Percentiles rank a stretch among this genome's conserved stretches.
Evolutionary conservation across 1,140 invertebrate genomes (phyloP).

Genomic region (Panagrolaimus sp.): DNA sequence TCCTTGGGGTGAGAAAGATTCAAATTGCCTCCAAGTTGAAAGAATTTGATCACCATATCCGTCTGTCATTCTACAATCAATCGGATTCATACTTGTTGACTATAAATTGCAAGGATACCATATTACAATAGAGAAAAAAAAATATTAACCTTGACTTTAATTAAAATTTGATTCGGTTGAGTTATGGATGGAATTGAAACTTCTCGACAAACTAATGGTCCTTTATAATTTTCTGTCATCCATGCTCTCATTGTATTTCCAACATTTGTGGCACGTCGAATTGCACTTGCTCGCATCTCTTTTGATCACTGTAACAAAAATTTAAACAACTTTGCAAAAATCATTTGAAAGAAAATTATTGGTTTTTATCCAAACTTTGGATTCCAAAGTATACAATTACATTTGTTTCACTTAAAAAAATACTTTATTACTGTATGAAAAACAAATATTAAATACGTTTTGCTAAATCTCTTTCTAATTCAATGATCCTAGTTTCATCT

Average conservation of each 20-base stretch:
- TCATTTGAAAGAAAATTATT: background rate
- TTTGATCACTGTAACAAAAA: no score
- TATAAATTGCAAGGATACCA: constrained; percentile 63
- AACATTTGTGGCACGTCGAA: no score
- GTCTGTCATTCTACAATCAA: constrained; percentile 77
- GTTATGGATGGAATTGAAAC: constrained; percentile 31
- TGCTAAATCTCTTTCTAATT: background rate
- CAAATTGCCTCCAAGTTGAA: constrained; percentile 63
- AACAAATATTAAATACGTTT: background rate
- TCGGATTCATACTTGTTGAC: constrained; percentile 80
- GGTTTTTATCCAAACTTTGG: no score
- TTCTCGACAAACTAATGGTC: constrained; percentile 13
- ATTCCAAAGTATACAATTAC: no score
- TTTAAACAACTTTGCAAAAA: no score
- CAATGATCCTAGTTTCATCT: background rate
- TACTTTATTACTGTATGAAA: background rate
- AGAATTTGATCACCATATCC: constrained; percentile 72
- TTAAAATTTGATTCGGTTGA: constrained; percentile 34
- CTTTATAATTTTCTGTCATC: constrained; percentile 26
- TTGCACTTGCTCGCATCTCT: no score
- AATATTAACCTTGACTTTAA: constrained; percentile 46
- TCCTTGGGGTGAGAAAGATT: constrained; percentile 58
- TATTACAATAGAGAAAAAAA: background rate
- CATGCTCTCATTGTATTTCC: constrained; percentile 31
- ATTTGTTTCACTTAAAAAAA: no score